These are phyloP conservation scores for Laticauda laticaudata DNA, from an alignment of 2,113 vertebrate species.

Conservation along the genomic window DNA sequence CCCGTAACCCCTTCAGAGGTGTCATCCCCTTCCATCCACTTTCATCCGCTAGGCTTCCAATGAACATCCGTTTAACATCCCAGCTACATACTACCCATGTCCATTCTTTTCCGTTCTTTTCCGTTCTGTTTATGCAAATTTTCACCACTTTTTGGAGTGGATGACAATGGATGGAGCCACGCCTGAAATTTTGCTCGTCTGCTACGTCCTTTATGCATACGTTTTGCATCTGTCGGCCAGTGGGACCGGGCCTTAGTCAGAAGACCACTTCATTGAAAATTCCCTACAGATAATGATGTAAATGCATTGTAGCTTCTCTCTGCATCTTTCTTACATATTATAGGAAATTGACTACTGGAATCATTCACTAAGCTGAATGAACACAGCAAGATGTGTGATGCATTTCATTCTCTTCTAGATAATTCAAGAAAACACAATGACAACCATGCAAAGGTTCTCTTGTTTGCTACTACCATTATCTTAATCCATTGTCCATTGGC, in stretches of 20 bases:
- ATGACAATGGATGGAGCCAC: no score
- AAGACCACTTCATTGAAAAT: not conserved
- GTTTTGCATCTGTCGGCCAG: no score
- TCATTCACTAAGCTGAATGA: not conserved
- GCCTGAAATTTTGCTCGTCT: no score
- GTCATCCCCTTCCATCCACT: no score
- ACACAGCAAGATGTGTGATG: not conserved
- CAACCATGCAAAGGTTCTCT: not conserved
- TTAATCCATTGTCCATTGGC: not conserved
- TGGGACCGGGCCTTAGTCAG: not conserved
- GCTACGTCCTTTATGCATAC: no score
- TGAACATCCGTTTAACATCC: no score
- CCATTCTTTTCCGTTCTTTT: no score
- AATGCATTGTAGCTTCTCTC: slow-evolving; percentile 45
- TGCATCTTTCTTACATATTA: slow-evolving; percentile 11
- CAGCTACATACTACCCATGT: no score
- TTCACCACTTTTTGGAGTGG: no score
- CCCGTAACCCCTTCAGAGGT: no score
- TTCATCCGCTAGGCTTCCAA: no score
- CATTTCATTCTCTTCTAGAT: not conserved
- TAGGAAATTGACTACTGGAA: not conserved
- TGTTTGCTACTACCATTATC: not conserved
- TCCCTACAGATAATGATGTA: not conserved
- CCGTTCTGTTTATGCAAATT: no score
- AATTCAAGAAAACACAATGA: not conserved